phyloP scores from a whole-genome alignment of 2,113 vertebrate species.

The Dasyurus viverrinus region DNA sequence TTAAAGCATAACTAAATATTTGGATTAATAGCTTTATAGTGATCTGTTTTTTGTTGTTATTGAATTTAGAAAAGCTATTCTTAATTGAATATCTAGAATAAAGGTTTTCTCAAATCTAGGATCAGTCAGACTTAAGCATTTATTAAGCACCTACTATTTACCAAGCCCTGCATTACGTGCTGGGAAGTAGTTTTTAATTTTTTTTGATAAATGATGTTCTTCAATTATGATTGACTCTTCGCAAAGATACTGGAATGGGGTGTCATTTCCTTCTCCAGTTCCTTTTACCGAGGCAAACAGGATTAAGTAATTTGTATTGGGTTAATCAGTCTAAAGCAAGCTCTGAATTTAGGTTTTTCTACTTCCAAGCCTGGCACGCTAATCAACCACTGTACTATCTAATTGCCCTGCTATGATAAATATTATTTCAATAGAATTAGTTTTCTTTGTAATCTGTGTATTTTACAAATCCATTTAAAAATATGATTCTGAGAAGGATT shows the following conservation, averaged over 20 bases:
- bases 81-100: background rate
- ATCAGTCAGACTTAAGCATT: background rate
- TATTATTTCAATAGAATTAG: background rate
- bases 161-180: background rate
- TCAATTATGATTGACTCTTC: background rate
- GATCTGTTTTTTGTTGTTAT: background rate
- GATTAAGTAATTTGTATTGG: background rate
- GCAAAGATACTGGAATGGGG: background rate
- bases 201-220: background rate
- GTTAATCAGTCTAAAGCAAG: background rate
- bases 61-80: background rate
- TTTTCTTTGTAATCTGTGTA: background rate
- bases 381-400: background rate
- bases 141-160: background rate
- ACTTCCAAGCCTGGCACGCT: background rate
- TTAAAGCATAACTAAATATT: background rate
- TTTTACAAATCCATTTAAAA: background rate
- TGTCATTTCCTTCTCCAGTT: background rate
- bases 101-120: background rate
- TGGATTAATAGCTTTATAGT: background rate
- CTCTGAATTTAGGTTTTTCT: background rate
- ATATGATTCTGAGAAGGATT: background rate
- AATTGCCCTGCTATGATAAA: background rate
- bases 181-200: background rate
- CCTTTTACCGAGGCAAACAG: background rate